These are phyloP conservation scores for Sabatieria punctata DNA, from an alignment of 2,888 invertebrate species.

Conservation along the genomic window DNA sequence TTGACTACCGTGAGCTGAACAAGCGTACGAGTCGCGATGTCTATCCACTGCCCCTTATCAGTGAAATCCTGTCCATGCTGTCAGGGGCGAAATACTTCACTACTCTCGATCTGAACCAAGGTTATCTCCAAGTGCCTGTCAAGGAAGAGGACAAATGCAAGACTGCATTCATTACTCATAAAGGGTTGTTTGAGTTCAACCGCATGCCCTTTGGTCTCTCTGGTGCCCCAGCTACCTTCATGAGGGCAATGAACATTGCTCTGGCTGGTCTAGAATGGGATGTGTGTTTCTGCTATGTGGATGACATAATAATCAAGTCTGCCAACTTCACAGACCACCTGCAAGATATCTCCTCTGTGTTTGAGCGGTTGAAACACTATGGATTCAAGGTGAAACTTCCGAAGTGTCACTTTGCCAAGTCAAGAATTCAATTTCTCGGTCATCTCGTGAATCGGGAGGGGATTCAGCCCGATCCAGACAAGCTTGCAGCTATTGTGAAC, in stretches of 20 bases:
- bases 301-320: not conserved
- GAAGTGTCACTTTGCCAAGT: conserved; percentile 19
- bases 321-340: conserved; percentile 26
- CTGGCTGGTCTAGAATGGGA: conserved; percentile 16
- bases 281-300: not conserved
- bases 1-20: no score
- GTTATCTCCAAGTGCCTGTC: no score
- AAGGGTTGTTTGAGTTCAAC: conserved; percentile 15
- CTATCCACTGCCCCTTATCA: no score
- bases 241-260: conserved; percentile 29
- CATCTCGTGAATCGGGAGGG: not conserved
- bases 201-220: conserved; percentile 16
- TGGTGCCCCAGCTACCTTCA: conserved; percentile 15
- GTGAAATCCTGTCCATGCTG: no score
- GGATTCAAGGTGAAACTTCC: conserved; percentile 33
- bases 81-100: no score
- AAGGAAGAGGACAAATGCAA: conserved; percentile 11
- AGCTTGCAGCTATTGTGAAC: not conserved
- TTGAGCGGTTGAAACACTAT: conserved; percentile 32
- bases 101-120: no score
- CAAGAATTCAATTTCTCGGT: not conserved
- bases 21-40: no score
- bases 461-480: not conserved
- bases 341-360: conserved; percentile 33
- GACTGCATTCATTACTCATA: conserved; percentile 17